Evolutionary conservation across 2,797 vertebrate genomes (phyloP), one percentile per base, ranked within the genome.

Genomic region (Semaprochilodus insignis): DNA sequence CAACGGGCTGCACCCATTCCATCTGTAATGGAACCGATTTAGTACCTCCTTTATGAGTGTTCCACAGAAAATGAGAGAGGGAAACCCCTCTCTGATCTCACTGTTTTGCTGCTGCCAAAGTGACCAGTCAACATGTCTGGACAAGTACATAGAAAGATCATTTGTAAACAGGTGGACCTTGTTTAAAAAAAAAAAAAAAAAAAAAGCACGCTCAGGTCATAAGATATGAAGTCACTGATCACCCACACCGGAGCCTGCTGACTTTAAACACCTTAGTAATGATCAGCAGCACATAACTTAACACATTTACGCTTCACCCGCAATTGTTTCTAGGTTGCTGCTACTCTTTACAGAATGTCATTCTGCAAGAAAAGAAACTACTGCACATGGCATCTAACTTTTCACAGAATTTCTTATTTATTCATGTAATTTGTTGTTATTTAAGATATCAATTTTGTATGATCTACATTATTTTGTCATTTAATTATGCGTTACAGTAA

Each of bases 41-140:
- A 21, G 71, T 60, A 74, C 65, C 31, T 74, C 14, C 11, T 40
- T 55, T 67, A 54, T 48, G 23, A 81, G 60, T 40, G 36, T 74
- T 85, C 57, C 55, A 67, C 6, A 79, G 44, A 86, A 69, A 14
- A 10, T 1, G 10, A 48, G 2, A 48, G 44, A 25, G 73, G 67
- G 77, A 85, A 82, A 83, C n/a, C 76, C 63, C 72, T 55, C 51
- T 77, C 23, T 27, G 25, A 84, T 31, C 70, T 48, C n/a, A 25
- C 31, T 16, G 60, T 23, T 77, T 62, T 55, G 66, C 48, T 66
- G 27, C 0, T 54, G 48, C 54, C 55, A 57, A 34, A 63, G 44
- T 15, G 31, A 79, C 27, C 16, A 0, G 27, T 76, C 40, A 70
- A 70, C 57, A 72, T 72, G 60, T 59, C 36, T 27, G 55, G 40